Evolutionary conservation across 2,113 vertebrate genomes (phyloP), one percentile per base, ranked within the genome.

Genomic region (Sorex araneus): DNA sequence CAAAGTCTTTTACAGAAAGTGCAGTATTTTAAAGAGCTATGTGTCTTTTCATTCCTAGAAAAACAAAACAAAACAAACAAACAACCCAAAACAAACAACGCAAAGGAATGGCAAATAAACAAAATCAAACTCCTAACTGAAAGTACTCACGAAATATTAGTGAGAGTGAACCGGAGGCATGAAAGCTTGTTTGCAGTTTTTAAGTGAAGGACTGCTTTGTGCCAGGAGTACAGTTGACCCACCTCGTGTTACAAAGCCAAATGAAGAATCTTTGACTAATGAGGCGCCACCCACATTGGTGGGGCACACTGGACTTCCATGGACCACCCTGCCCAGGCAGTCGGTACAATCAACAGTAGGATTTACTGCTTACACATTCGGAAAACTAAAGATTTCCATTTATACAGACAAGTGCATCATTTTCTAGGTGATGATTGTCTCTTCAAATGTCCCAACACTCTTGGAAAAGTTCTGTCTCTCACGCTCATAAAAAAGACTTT

Each of bases 361-460:
- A 77, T 78, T 81, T 74, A 54, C 57, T 43, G 54, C 34, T 74
- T 54, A 81, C 7, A 85, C 30, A 80, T 60, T 50, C 77, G 45
- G 57, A 54, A 84, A 81, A 89, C 34, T 11, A 66, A 47, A 89
- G n/a, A 77, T 73, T 84, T 84, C 27, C 36, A 73, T 70, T 70
- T 84, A 19, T 87, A 9, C 54, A 70, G 60, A 85, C 28, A 93
- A 75, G 91, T 84, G 60, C 77, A 85, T 77, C 10, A 84, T 80
- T 90, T 94, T 73, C 23, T 47, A 92, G 86, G 93, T 40, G 70
- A 92, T 5, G 54, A 63, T 77, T 70, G 81, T 64, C 15, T 87
- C 70, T 85, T 83, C 71, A 90, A 79, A 71, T 23, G 10, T n/a
- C 93, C 73, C 67, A 92, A 78, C 92, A 78, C 64, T 64, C 73